These are phyloP conservation scores for Oreochromis aureus DNA, from an alignment of 2,113 vertebrate species.

Conservation along the genomic window DNA sequence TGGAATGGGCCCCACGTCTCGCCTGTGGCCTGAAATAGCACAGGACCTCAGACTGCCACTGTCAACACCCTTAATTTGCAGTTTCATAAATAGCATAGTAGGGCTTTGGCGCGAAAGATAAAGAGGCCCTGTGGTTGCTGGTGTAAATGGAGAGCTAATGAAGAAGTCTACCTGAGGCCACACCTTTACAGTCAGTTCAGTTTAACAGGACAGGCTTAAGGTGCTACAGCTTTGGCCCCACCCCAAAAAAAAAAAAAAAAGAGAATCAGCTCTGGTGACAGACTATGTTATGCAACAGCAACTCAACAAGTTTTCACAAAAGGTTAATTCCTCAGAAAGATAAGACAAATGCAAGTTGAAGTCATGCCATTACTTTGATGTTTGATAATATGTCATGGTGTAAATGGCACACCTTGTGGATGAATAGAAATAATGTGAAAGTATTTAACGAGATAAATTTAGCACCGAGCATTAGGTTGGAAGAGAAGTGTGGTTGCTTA, in stretches of 20 bases:
- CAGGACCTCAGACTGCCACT: slow-evolving; percentile 47
- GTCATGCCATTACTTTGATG: neutral
- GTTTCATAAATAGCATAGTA: slow-evolving; percentile 64
- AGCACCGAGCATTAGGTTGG: neutral
- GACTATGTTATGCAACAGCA: slow-evolving; percentile 34
- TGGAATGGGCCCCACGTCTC: slow-evolving; percentile 67
- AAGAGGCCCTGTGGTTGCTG: slow-evolving; percentile 35
- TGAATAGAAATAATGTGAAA: neutral
- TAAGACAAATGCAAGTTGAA: neutral
- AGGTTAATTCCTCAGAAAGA: neutral
- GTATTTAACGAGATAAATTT: slow-evolving; percentile 2
- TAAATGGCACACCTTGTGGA: neutral
- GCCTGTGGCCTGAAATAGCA: slow-evolving; percentile 63
- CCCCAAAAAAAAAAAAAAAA: neutral
- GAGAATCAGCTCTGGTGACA: neutral
- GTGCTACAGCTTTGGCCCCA: neutral
- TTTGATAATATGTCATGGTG: neutral
- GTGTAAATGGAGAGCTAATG: slow-evolving; percentile 30
- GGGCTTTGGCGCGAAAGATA: slow-evolving; percentile 53
- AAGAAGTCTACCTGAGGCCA: slow-evolving; percentile 54
- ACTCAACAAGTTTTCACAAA: slow-evolving; percentile 22
- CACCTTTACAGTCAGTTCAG: slow-evolving; percentile 40
- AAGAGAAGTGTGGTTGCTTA: neutral
- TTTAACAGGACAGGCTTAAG: slow-evolving; percentile 44
- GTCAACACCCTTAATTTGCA: slow-evolving; percentile 66